phyloP scores from a whole-genome alignment of 2,113 vertebrate genomes.

The Ciconia maguari region DNA sequence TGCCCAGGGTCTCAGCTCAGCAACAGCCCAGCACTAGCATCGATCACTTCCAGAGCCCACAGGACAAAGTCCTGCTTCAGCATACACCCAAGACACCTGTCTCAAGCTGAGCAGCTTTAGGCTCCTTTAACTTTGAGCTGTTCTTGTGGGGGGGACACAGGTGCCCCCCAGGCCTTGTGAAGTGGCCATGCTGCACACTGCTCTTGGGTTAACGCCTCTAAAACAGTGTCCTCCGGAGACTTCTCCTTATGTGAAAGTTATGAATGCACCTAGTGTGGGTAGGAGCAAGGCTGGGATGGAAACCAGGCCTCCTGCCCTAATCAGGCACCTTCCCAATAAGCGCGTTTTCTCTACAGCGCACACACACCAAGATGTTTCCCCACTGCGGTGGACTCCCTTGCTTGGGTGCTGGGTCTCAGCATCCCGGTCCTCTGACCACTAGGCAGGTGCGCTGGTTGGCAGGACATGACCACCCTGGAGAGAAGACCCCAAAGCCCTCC shows the following conservation, averaged over 20 bases:
- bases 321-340: neutral
- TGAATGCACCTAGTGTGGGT: accelerated
- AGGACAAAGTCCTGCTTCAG: neutral
- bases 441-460: neutral
- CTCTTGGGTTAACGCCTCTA: neutral
- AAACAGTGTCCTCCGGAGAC: neutral
- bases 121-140: neutral
- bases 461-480: neutral
- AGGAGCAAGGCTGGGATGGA: neutral
- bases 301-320: neutral
- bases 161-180: neutral
- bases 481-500: neutral
- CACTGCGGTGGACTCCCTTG: neutral
- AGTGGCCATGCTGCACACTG: accelerated
- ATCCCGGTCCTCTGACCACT: neutral
- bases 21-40: neutral
- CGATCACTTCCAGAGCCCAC: neutral
- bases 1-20: neutral
- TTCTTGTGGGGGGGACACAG: neutral
- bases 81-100: neutral
- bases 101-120: neutral
- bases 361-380: neutral
- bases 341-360: neutral
- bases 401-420: neutral
- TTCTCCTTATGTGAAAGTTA: neutral